Percentiles rank a stretch among this genome's conserved stretches.
phyloP scores from a whole-genome alignment of 1,140 invertebrate species.

The Caenorhabditis inopinata region DNA sequence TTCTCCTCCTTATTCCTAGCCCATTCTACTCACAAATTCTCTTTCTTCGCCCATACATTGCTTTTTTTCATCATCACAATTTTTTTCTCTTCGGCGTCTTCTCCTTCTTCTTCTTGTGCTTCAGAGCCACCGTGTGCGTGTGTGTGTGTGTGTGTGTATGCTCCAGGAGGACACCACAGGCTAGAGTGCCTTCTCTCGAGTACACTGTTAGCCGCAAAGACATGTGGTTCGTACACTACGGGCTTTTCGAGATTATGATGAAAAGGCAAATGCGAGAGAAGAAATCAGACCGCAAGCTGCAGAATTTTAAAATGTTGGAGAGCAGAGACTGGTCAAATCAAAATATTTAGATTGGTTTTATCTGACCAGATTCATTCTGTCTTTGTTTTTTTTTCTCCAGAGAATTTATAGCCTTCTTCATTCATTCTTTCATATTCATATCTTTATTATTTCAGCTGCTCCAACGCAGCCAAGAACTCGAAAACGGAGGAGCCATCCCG shows the following conservation, averaged over 20 bases:
- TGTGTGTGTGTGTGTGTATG: too few relatives aligned
- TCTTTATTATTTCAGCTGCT: constrained; percentile 30
- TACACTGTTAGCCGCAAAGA: constrained; percentile 27
- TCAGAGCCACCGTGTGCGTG: too few relatives aligned
- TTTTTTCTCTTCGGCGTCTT: neutral
- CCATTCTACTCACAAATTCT: neutral
- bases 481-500: constrained; percentile 8
- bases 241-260: constrained; percentile 14
- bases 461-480: constrained; percentile 30
- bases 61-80: neutral
- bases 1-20: neutral
- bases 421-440: neutral
- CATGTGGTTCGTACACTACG: constrained; percentile 26
- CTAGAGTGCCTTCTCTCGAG: constrained; percentile 19
- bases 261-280: neutral
- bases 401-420: neutral
- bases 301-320: neutral
- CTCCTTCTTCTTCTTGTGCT: neutral
- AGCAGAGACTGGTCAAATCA: neutral
- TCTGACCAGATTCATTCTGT: too few relatives aligned
- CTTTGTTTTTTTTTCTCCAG: neutral
- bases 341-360: constrained; percentile 5
- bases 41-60: neutral
- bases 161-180: constrained; percentile 10
- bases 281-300: neutral